phyloP scores from a whole-genome alignment of 2,888 invertebrate species.

The Alloscopus bannaensis region DNA sequence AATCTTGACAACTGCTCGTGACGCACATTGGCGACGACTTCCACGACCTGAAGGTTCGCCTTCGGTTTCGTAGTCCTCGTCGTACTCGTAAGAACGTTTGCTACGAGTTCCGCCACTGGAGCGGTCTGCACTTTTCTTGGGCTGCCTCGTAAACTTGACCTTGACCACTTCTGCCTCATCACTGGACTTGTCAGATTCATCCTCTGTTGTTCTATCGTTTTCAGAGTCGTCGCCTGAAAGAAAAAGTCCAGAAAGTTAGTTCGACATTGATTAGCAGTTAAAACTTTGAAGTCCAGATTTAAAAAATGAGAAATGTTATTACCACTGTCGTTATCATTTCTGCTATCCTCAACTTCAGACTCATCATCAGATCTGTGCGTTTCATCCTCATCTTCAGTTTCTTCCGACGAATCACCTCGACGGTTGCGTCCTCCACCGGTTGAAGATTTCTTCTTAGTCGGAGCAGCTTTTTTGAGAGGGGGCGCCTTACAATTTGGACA shows the following conservation, averaged over 20 bases:
- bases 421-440: slow-evolving; percentile 15
- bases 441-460: slow-evolving; percentile 30
- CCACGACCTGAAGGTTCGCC: slow-evolving; percentile 53
- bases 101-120: slow-evolving; percentile 40
- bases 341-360: slow-evolving; percentile 16
- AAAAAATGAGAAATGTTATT: too few relatives aligned
- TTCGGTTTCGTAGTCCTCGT: slow-evolving; percentile 70
- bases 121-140: slow-evolving; percentile 5
- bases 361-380: slow-evolving; percentile 35
- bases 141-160: slow-evolving; percentile 40
- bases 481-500: slow-evolving; percentile 57
- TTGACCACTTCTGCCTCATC: slow-evolving; percentile 45
- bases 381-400: slow-evolving; percentile 50
- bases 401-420: slow-evolving; percentile 26
- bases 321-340: slow-evolving; percentile 39
- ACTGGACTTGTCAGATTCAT: slow-evolving; percentile 27
- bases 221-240: slow-evolving; percentile 36
- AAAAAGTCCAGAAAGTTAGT: too few relatives aligned
- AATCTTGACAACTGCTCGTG: slow-evolving; percentile 75
- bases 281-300: too few relatives aligned
- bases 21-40: slow-evolving; percentile 74
- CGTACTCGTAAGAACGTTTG: slow-evolving; percentile 71
- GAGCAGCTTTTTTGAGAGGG: slow-evolving; percentile 33
- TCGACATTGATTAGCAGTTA: too few relatives aligned
- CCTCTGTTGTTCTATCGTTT: background rate